Conservation (phyloP, 2,888 invertebrate species). For the Parnassius mnemosyne region DNA sequence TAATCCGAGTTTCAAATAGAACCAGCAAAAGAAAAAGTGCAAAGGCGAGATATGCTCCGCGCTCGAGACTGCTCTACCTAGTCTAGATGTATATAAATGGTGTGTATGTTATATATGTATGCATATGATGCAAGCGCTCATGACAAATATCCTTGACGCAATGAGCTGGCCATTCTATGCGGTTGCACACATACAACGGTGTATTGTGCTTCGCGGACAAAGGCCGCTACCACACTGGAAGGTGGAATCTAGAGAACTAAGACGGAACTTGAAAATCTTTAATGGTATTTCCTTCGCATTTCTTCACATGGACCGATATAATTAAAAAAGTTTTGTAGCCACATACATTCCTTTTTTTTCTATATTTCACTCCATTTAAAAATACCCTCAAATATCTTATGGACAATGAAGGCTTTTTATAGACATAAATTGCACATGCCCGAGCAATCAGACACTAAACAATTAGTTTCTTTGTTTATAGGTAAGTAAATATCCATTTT, state of each 20-base stretch:
- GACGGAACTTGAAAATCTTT: conserved; percentile 68
- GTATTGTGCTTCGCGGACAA: conserved; percentile 68
- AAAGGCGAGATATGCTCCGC: conserved; percentile 42
- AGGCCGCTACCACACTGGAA: conserved; percentile 60
- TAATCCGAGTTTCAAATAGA: conserved; percentile 39
- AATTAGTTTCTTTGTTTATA: no score
- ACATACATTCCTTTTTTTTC: conserved; percentile 9
- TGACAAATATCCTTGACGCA: conserved; percentile 57
- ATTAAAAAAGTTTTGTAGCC: conserved; percentile 26
- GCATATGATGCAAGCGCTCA: conserved; percentile 36
- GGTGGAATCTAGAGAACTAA: conserved; percentile 54
- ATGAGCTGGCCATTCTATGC: conserved; percentile 56
- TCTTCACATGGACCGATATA: conserved; percentile 32
- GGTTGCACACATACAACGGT: conserved; percentile 61
- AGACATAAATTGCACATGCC: no score
- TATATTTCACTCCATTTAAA: neutral
- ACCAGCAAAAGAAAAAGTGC: conserved; percentile 41
- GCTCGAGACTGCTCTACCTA: conserved; percentile 28
- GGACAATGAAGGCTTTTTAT: no score
- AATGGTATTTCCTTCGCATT: conserved; percentile 64
- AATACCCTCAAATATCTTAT: no score
- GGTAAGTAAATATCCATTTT: no score
- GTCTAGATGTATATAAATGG: no score
- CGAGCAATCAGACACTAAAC: no score
- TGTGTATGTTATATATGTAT: conserved; percentile 1